These are phyloP conservation scores for Poeciliopsis presidionis DNA, from an alignment of 2,797 vertebrate genomes.

Conservation along the genomic window DNA sequence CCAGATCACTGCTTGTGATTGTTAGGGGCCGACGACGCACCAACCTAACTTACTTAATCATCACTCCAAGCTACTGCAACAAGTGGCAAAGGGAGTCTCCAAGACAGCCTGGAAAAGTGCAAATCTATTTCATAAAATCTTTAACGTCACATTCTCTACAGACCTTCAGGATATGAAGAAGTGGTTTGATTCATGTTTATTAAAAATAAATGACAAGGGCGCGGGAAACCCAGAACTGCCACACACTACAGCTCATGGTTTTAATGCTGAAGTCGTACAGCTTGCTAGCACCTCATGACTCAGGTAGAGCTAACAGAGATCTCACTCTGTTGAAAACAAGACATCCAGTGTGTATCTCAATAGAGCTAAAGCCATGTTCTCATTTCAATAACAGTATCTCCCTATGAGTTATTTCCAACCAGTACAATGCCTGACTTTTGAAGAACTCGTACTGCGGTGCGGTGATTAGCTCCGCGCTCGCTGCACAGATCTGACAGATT, in stretches of 20 bases:
- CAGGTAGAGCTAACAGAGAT: background rate
- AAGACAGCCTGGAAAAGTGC: background rate
- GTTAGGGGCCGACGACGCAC: background rate
- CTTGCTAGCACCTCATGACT: background rate
- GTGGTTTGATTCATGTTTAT: background rate
- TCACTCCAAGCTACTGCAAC: background rate
- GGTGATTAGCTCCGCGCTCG: background rate
- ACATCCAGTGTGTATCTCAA: background rate
- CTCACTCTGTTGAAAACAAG: background rate
- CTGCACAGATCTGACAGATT: background rate
- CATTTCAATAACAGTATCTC: background rate
- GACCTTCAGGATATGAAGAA: background rate
- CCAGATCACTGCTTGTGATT: background rate
- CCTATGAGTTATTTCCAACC: background rate
- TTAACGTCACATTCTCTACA: background rate
- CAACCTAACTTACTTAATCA: background rate
- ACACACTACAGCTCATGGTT: background rate
- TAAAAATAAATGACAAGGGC: background rate
- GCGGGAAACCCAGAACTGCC: background rate
- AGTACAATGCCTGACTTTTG: background rate
- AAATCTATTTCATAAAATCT: background rate
- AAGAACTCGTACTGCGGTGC: background rate
- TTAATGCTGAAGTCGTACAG: background rate
- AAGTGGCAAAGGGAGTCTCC: background rate
- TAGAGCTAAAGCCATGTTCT: background rate